Percentiles rank a stretch among this genome's conserved stretches.
Evolutionary conservation across 1,140 invertebrate species (phyloP).

Genomic region (Pantala flavescens): DNA sequence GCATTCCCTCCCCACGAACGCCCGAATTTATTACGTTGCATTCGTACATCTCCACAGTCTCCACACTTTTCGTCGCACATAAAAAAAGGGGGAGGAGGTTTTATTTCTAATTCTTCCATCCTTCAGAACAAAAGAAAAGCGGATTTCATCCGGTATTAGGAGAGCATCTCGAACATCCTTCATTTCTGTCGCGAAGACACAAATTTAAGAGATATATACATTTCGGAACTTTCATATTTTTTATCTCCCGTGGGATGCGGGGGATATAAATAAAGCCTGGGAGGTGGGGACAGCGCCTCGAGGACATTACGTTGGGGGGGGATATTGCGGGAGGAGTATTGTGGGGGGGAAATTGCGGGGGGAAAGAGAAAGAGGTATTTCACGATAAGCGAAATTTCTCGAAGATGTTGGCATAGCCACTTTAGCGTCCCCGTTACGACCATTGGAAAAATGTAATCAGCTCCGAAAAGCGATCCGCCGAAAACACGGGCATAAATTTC

Average conservation of each 20-base stretch:
- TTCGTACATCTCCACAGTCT: no score
- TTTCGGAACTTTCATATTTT: constrained; percentile 10
- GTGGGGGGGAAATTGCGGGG: neutral
- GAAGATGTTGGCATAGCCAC: constrained; percentile 7
- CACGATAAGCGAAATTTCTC: constrained; percentile 3
- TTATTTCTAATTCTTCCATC: constrained; percentile 3
- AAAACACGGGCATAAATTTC: constrained; percentile 2
- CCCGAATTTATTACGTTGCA: no score
- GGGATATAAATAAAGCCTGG: neutral
- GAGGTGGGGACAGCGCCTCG: neutral
- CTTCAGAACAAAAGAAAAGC: constrained; percentile 3
- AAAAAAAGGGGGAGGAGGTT: neutral
- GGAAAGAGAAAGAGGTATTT: neutral
- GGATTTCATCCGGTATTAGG: constrained; percentile 8
- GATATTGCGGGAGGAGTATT: neutral
- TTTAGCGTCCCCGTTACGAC: neutral
- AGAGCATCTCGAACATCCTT: neutral
- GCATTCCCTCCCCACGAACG: no score
- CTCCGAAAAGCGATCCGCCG: neutral
- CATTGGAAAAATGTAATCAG: constrained; percentile 6
- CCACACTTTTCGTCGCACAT: neutral
- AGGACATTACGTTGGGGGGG: neutral
- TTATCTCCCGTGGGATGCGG: neutral
- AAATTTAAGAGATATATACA: constrained; percentile 11
- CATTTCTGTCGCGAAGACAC: constrained; percentile 7